Percentiles rank a stretch among this genome's conserved stretches.
phyloP scores from a whole-genome alignment of 2,797 vertebrate genomes.

The Discoglossus pictus region DNA sequence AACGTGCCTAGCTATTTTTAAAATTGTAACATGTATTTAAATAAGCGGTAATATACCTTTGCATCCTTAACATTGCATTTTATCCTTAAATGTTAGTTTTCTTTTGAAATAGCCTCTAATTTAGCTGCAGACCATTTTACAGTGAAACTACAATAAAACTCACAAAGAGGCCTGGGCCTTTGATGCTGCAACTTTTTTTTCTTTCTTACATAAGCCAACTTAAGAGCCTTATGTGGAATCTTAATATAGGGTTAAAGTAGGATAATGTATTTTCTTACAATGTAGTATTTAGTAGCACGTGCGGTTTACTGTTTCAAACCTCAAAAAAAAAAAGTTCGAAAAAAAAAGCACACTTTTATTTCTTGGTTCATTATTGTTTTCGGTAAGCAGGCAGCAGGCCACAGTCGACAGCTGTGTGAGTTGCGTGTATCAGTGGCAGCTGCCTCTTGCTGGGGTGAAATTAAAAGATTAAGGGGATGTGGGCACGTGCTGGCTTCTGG shows the following conservation, averaged over 20 bases:
- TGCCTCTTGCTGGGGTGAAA: slow-evolving; percentile 83
- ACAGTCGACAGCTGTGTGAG: slow-evolving; percentile 85
- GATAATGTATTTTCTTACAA: slow-evolving; percentile 49
- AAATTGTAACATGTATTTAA: too few relatives aligned
- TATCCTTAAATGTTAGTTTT: too few relatives aligned
- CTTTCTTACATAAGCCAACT: slow-evolving; percentile 55
- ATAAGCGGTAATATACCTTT: too few relatives aligned
- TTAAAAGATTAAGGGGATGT: slow-evolving; percentile 80
- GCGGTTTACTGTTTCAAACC: slow-evolving; percentile 93
- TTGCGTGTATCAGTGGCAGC: slow-evolving; percentile 87
- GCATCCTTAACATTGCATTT: too few relatives aligned
- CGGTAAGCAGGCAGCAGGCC: slow-evolving; percentile 61
- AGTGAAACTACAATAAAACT: slow-evolving; percentile 51
- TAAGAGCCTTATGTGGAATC: slow-evolving; percentile 45
- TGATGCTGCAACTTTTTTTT: slow-evolving; percentile 45
- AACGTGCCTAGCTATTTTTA: too few relatives aligned
- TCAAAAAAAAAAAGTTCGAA: slow-evolving; percentile 68
- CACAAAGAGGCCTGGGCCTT: slow-evolving; percentile 55
- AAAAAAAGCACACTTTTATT: slow-evolving; percentile 44
- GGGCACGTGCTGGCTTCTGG: slow-evolving; percentile 79
- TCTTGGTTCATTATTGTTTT: slow-evolving; percentile 68
- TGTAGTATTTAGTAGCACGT: slow-evolving; percentile 80
- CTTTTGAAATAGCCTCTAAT: slow-evolving; percentile 50
- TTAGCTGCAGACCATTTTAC: slow-evolving; percentile 55
- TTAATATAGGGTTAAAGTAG: not conserved